Evolutionary conservation across 2,888 invertebrate genomes (phyloP).

Genomic region (Epinotia ramella): DNA sequence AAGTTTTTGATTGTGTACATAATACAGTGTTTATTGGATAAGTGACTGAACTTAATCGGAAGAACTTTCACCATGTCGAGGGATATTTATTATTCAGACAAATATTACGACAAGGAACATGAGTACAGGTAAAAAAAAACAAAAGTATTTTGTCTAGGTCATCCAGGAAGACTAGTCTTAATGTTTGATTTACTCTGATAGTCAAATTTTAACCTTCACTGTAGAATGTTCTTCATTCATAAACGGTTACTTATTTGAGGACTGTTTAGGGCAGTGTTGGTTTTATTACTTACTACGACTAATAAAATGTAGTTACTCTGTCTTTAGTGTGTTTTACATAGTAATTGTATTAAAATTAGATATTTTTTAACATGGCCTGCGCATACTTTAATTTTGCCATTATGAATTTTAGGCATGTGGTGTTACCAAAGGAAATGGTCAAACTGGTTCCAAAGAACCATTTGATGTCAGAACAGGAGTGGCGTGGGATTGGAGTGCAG

Average conservation of each 20-base stretch:
- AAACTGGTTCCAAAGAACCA: constrained; percentile 96
- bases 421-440: constrained; percentile 96
- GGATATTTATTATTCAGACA: constrained; percentile 96
- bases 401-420: constrained; percentile 92
- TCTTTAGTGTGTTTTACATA: background rate
- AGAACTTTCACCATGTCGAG: constrained; percentile 79
- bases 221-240: background rate
- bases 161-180: background rate
- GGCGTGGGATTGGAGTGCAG: constrained; percentile 97
- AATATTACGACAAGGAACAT: constrained; percentile 95
- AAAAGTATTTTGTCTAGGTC: background rate
- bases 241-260: background rate
- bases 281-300: background rate
- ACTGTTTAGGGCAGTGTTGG: background rate
- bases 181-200: background rate
- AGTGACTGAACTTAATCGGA: constrained; percentile 14
- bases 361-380: background rate
- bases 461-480: constrained; percentile 96
- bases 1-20: background rate
- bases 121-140: constrained; percentile 92
- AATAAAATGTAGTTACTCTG: background rate
- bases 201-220: background rate
- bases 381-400: background rate
- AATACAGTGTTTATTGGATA: constrained; percentile 1
- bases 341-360: background rate